Conservation (phyloP, 2,888 invertebrate species). For the Ophioninae sp. region DNA sequence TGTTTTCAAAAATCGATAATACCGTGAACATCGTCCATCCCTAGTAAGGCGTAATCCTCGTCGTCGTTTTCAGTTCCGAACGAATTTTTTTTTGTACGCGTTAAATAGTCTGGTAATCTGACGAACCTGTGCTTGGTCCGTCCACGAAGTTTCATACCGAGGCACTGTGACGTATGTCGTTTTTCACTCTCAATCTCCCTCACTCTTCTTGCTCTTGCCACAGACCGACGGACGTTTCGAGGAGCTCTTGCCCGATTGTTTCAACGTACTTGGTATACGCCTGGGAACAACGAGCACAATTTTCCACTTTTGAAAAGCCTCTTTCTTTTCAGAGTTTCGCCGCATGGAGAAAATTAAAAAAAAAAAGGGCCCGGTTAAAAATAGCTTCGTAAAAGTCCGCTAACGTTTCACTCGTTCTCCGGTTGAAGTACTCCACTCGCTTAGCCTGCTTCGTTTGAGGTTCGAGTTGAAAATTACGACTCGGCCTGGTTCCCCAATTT, state of each 20-base stretch:
- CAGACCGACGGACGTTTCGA: conserved; percentile 17
- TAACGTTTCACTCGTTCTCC: not conserved
- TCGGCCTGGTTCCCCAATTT: not conserved
- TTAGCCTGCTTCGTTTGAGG: conserved; percentile 44
- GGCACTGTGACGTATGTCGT: conserved; percentile 43
- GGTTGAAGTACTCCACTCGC: conserved; percentile 42
- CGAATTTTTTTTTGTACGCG: conserved; percentile 25
- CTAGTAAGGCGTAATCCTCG: conserved; percentile 26
- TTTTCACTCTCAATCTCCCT: not conserved
- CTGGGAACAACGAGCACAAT: not conserved
- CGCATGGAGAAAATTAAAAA: too few relatives aligned
- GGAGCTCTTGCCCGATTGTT: conserved; percentile 6
- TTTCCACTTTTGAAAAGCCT: not conserved
- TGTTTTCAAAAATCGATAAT: too few relatives aligned
- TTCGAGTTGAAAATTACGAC: not conserved
- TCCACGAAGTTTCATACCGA: conserved; percentile 22
- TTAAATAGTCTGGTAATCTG: conserved; percentile 37
- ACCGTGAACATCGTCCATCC: too few relatives aligned
- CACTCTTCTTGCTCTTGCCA: not conserved
- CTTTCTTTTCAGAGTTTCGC: not conserved
- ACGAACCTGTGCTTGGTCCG: conserved; percentile 56
- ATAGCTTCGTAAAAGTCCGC: not conserved
- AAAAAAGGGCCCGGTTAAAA: not conserved
- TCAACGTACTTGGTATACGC: not conserved
- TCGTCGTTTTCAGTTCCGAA: conserved; percentile 27